These are phyloP conservation scores for Lytechinus pictus DNA, from an alignment of 35 echinoderm and acorn worm species.

Conservation along the genomic window DNA sequence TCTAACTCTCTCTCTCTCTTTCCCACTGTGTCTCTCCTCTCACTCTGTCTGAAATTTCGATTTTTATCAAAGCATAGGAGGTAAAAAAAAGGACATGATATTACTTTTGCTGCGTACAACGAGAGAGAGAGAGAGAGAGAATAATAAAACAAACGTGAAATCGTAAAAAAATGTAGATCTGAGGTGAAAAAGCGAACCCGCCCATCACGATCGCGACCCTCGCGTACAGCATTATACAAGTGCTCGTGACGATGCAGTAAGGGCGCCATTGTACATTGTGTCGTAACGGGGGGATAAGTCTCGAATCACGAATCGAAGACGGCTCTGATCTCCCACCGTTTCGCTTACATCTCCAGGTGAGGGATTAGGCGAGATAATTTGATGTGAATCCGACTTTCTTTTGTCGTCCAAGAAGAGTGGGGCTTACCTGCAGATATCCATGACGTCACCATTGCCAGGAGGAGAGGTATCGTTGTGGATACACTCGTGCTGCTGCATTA, in stretches of 20 bases:
- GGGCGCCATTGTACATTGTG: background rate
- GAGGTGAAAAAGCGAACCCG: background rate
- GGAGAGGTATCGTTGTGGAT: background rate
- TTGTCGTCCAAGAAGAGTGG: background rate
- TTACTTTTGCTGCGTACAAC: too few species aligned
- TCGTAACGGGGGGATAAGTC: background rate
- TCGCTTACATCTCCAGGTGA: background rate
- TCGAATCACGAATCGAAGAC: background rate
- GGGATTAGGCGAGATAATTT: background rate
- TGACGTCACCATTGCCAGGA: background rate
- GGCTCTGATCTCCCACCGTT: background rate
- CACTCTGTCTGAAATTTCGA: too few species aligned
- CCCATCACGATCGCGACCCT: too few species aligned
- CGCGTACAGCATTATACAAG: background rate
- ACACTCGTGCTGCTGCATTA: background rate
- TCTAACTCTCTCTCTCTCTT: too few species aligned
- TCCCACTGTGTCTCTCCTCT: too few species aligned
- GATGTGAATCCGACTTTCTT: background rate
- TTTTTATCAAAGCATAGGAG: too few species aligned
- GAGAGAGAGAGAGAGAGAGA: too few species aligned
- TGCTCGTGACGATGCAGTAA: background rate
- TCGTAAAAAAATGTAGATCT: too few species aligned
- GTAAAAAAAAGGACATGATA: too few species aligned
- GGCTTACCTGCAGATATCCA: background rate
- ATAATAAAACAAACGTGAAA: too few species aligned